Evolutionary conservation across 1,140 invertebrate species (phyloP), one percentile per base, ranked within the genome.

Genomic region (Polypedilum vanderplanki): DNA sequence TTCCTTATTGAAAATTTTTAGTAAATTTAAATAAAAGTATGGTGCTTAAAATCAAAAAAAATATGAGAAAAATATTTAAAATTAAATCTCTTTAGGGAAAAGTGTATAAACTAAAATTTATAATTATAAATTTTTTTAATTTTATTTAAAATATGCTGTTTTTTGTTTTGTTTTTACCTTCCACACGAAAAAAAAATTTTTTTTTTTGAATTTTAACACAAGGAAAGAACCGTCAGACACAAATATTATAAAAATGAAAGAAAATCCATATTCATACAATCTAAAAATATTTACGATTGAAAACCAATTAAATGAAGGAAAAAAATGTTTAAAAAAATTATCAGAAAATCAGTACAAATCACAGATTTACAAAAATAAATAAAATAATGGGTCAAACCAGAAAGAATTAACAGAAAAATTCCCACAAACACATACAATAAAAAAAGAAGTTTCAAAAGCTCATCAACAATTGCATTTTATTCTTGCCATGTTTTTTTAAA

Each of bases 341-440:
- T 70, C 17, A 70, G 18, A 70, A 70, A 70, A 18, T 70, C 65
- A 70, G 65, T 70, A 70, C 65, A 70, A 70, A 70, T 70, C 65
- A 20, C 65, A 70, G 20, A 18, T 70, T 20, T 70, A 70, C 17
- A 70, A 70, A 57, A 70, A 70, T 17, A 57, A 57, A 57, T 3
- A 57, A 57, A 57, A 12, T 7, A 22, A 20, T 22, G 65, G 18
- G 65, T 70, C 65, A 70, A 8, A 17, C 65, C 18, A 70, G 65
- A 22, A 18, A 7, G 4, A 70, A 67, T 12, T 15, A 46, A 46
- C 12, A 57, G n/a, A 57, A 57, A 57, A 57, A n/a, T 57, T 57
- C n/a, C 46, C 12, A 33, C 24, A 33, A 33, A 33, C 24, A 33
- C 24, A 22, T 20, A 70, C 17, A 70, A 18, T 20, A n/a, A 70